Conservation (phyloP, 2,797 vertebrate genomes). For the Parotocinclus haroldoi region DNA sequence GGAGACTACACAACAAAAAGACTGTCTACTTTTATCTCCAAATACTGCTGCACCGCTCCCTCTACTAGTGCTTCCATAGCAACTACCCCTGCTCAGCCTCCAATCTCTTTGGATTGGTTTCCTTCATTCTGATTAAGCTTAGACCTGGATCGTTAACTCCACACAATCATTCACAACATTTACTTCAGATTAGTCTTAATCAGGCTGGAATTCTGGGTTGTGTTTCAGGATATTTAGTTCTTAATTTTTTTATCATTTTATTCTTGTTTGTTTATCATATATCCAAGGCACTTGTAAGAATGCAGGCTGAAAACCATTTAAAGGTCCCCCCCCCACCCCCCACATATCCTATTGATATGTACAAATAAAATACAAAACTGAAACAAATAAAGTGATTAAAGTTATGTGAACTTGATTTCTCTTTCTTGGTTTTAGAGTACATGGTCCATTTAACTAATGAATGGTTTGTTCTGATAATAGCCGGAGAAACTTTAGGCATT, state of each 20-base stretch:
- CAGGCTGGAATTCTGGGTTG: background rate
- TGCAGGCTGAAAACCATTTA: conserved; percentile 17
- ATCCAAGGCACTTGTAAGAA: conserved; percentile 33
- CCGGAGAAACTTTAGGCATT: background rate
- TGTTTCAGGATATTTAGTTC: background rate
- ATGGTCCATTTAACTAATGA: too few relatives aligned
- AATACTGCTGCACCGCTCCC: conserved; percentile 26
- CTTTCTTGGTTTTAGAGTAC: too few relatives aligned
- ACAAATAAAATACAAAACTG: too few relatives aligned
- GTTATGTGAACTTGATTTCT: too few relatives aligned
- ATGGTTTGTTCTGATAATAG: too few relatives aligned
- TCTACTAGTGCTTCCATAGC: conserved; percentile 30
- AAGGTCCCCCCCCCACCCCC: too few relatives aligned
- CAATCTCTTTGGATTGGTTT: conserved; percentile 17
- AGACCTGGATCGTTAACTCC: background rate
- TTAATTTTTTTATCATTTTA: conserved; percentile 17
- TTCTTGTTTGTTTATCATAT: conserved; percentile 22
- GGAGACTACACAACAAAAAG: conserved; percentile 38
- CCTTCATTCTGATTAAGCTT: conserved; percentile 16
- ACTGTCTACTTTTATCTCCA: conserved; percentile 43
- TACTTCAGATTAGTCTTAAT: background rate
- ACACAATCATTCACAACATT: background rate
- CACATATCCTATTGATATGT: too few relatives aligned
- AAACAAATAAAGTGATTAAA: too few relatives aligned
- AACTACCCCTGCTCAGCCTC: conserved; percentile 28